These are phyloP conservation scores for Mus minutoides DNA, from an alignment of 2,797 vertebrate genomes.

Conservation along the genomic window DNA sequence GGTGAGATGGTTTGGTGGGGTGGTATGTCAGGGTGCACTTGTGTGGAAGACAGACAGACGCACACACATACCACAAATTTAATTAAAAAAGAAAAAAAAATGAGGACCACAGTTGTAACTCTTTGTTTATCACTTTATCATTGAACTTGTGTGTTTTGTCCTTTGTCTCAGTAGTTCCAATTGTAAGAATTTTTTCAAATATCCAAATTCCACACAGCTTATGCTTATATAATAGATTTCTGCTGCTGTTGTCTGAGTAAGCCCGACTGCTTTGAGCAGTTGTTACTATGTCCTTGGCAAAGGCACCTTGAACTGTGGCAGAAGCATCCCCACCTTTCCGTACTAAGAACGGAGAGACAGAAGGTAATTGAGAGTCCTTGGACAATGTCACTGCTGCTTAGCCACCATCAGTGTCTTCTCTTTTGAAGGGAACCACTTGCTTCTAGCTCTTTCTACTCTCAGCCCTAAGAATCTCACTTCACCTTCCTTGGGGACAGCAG, in stretches of 20 bases:
- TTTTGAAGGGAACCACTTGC: neutral
- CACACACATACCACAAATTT: neutral
- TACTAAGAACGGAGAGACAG: neutral
- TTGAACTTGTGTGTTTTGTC: neutral
- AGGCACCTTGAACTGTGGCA: neutral
- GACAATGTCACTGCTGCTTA: neutral
- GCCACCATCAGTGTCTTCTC: neutral
- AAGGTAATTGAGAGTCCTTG: neutral
- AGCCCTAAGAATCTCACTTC: neutral
- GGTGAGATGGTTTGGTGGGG: neutral
- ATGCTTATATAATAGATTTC: neutral
- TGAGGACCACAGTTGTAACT: neutral
- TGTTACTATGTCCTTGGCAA: neutral
- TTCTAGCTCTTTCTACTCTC: neutral
- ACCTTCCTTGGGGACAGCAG: neutral
- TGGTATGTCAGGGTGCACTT: neutral
- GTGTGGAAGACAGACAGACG: neutral
- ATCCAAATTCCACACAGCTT: neutral
- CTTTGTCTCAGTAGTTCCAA: slow-evolving; percentile 30
- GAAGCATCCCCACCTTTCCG: neutral
- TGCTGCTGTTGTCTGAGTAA: neutral
- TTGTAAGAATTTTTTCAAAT: neutral
- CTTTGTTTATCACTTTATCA: neutral
- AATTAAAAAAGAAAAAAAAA: neutral
- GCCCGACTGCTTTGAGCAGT: neutral